These are phyloP conservation scores for Cecropterus lyciades DNA, from an alignment of 1,140 invertebrate species.

Conservation along the genomic window DNA sequence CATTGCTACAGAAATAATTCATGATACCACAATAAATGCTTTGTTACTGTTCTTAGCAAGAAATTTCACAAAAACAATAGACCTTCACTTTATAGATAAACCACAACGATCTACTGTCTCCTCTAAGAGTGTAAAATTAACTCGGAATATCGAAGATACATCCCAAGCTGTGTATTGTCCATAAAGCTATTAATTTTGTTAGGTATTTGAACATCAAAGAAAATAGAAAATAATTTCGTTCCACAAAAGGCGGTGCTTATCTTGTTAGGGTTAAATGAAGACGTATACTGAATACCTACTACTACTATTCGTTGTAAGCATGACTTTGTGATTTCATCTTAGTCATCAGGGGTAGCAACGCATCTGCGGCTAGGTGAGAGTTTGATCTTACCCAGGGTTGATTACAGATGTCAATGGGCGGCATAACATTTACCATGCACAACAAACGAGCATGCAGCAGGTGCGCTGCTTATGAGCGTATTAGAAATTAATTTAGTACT, in stretches of 20 bases:
- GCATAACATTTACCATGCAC: too few relatives aligned
- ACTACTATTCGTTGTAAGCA: not conserved
- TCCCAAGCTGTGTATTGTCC: not conserved
- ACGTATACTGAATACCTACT: not conserved
- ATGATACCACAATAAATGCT: not conserved
- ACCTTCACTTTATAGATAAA: slow-evolving; percentile 7
- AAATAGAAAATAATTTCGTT: slow-evolving; percentile 8
- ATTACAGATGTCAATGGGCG: too few relatives aligned
- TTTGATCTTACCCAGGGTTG: too few relatives aligned
- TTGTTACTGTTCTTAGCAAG: slow-evolving; percentile 1
- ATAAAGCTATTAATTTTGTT: slow-evolving; percentile 7
- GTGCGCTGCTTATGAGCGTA: too few relatives aligned
- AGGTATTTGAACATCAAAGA: slow-evolving; percentile 8
- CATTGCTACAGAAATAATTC: slow-evolving; percentile 6
- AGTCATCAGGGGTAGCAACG: too few relatives aligned
- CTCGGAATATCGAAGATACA: too few relatives aligned
- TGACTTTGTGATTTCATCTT: too few relatives aligned
- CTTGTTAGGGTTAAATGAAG: not conserved
- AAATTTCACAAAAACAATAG: slow-evolving; percentile 7
- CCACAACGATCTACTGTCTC: not conserved
- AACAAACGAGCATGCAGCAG: too few relatives aligned
- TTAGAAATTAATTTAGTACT: too few relatives aligned
- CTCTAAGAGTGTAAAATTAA: too few relatives aligned
- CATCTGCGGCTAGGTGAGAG: too few relatives aligned
- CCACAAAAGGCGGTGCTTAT: slow-evolving; percentile 10